Conservation (phyloP, 2,113 vertebrate species). For the Rhinoptilus africanus region DNA sequence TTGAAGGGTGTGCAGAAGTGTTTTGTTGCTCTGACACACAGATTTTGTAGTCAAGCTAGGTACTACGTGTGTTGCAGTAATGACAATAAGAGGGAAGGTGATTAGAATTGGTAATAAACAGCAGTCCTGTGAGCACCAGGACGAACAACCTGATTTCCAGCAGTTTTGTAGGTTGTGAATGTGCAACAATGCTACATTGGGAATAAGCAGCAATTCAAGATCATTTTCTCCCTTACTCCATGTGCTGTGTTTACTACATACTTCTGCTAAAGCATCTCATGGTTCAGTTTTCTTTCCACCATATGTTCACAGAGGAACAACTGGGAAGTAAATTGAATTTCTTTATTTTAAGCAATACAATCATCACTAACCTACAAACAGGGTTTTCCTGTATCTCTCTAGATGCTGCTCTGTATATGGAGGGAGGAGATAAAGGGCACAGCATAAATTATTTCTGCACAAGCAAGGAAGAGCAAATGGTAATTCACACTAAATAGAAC, state of each 20-base stretch:
- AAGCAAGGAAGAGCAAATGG: background rate
- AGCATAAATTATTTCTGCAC: background rate
- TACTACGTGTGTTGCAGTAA: background rate
- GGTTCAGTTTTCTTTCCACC: background rate
- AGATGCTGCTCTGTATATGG: background rate
- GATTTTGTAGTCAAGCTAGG: background rate
- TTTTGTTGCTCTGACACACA: background rate
- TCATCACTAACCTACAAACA: rapidly evolving
- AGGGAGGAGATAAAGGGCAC: background rate
- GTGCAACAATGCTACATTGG: background rate
- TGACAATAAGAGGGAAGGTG: background rate
- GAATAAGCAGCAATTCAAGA: background rate
- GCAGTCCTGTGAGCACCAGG: background rate
- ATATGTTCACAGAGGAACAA: background rate
- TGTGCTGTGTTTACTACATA: background rate
- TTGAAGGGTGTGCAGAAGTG: background rate
- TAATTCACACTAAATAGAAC: background rate
- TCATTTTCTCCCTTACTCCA: background rate
- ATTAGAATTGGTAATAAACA: background rate
- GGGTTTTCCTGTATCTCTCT: background rate
- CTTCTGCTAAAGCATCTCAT: background rate
- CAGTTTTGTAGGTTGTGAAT: background rate
- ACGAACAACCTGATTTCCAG: background rate
- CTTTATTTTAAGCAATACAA: background rate
- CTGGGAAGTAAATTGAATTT: background rate